Conservation (phyloP, 2,797 vertebrate genomes). For the Clarias laeviceps region DNA sequence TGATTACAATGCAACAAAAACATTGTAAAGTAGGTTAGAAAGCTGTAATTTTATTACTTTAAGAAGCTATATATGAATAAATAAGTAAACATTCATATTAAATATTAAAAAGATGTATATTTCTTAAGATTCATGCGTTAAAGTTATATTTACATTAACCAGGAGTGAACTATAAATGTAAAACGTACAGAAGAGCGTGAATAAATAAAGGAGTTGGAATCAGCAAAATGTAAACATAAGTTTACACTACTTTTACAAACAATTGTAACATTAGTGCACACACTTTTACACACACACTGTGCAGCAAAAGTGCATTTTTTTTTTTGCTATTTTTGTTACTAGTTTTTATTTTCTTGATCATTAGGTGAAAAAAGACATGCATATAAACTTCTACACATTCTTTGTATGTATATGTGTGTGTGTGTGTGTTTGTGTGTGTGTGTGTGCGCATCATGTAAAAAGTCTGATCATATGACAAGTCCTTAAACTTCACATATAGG, state of each 20-base stretch:
- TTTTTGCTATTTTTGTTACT: neutral
- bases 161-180: neutral
- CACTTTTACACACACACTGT: neutral
- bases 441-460: neutral
- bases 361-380: neutral
- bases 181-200: neutral
- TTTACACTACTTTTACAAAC: neutral
- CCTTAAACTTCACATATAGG: conserved; percentile 65
- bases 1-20: too few species aligned
- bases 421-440: neutral
- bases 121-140: too few species aligned
- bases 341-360: neutral
- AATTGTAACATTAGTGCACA: neutral
- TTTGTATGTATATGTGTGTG: conserved; percentile 7
- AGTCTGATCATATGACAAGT: conserved; percentile 38
- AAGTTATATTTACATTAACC: neutral
- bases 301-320: neutral
- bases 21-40: neutral
- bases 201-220: neutral
- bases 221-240: neutral
- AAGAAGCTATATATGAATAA: neutral
- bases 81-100: too few species aligned
- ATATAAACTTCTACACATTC: neutral
- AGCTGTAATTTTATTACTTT: neutral
- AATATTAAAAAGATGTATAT: too few species aligned